These are phyloP conservation scores for Sapayoa aenigma DNA, from an alignment of 2,113 vertebrate species.

Conservation along the genomic window DNA sequence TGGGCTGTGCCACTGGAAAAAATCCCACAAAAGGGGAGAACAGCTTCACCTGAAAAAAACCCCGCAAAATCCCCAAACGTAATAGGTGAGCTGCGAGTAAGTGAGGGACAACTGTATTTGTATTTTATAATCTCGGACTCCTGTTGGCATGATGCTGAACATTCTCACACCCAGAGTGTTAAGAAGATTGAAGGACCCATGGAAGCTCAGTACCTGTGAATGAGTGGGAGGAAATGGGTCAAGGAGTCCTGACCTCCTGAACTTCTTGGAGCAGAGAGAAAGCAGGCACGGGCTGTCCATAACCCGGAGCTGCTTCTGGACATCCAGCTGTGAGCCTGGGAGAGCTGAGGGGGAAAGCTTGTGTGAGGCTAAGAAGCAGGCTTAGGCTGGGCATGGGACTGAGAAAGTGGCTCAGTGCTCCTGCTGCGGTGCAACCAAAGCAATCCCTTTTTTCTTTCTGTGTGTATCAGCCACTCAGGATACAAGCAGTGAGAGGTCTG, in stretches of 20 bases:
- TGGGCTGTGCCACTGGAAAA: no score
- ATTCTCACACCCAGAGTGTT: neutral
- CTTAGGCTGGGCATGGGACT: neutral
- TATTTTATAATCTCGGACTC: constrained; percentile 32
- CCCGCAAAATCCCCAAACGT: no score
- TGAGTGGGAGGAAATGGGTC: neutral
- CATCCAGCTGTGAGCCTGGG: fast-evolving
- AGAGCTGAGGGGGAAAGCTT: neutral
- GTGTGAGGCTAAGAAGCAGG: neutral
- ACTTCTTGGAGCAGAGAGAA: neutral
- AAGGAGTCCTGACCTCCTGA: neutral
- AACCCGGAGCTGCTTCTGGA: neutral
- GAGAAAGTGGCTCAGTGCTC: neutral
- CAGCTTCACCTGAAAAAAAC: no score
- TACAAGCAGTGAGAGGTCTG: neutral
- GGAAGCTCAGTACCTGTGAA: neutral
- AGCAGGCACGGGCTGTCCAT: neutral
- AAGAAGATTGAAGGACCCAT: neutral
- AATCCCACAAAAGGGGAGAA: no score
- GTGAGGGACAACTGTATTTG: no score
- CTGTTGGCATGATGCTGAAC: neutral
- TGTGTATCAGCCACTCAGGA: neutral
- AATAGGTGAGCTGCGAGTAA: no score
- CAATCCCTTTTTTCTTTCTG: neutral
- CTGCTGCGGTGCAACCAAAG: fast-evolving